Conservation (phyloP, 2,113 vertebrate species). For the Procavia capensis region DNA sequence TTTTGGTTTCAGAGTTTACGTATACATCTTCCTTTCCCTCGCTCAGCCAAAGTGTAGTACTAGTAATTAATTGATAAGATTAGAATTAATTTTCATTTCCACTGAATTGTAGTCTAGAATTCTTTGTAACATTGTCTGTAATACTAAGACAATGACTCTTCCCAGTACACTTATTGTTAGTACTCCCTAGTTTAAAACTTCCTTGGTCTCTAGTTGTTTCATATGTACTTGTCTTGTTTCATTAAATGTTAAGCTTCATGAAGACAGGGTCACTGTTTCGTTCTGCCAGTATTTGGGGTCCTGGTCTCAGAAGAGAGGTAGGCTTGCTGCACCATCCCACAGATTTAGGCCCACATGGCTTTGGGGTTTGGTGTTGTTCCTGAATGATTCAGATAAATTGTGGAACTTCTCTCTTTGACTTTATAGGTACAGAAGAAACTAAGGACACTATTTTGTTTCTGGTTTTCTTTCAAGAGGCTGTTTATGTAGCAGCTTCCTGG, state of each 20-base stretch:
- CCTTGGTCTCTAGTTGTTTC: neutral
- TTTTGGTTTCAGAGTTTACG: no score
- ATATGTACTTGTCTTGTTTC: neutral
- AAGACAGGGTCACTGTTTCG: neutral
- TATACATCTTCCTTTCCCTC: neutral
- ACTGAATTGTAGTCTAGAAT: neutral
- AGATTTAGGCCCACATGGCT: neutral
- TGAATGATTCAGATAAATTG: neutral
- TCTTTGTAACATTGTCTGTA: neutral
- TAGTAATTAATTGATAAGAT: neutral
- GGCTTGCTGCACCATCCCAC: neutral
- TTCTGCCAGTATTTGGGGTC: neutral
- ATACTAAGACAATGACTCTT: neutral
- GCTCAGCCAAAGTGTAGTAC: neutral
- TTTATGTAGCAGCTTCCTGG: neutral
- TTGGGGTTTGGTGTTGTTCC: neutral
- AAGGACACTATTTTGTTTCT: neutral
- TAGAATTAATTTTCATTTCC: neutral
- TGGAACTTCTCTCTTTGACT: neutral
- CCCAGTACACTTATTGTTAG: neutral
- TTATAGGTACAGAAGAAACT: neutral
- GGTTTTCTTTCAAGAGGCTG: neutral
- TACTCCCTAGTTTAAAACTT: neutral
- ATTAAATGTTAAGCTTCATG: neutral
- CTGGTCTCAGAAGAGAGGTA: neutral